Percentiles rank a stretch among this genome's conserved stretches.
Evolutionary conservation across 2,888 invertebrate species (phyloP).

Genomic region (Autographa gamma): DNA sequence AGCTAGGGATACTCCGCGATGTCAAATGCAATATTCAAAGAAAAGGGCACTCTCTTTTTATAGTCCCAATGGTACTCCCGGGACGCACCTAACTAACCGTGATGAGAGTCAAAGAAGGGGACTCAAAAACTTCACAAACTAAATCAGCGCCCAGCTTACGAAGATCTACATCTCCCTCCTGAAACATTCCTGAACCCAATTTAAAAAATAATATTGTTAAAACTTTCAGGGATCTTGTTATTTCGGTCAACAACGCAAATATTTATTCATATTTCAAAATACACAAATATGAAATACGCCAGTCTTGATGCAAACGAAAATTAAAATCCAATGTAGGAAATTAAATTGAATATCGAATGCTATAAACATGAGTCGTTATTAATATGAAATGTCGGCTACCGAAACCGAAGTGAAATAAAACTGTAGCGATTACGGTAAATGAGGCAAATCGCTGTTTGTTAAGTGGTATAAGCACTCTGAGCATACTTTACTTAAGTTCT

Average conservation of each 20-base stretch:
- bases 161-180: conserved; percentile 60
- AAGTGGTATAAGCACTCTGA: conserved; percentile 83
- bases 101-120: conserved; percentile 78
- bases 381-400: conserved; percentile 62
- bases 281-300: conserved; percentile 49
- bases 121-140: conserved; percentile 77
- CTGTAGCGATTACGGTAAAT: conserved; percentile 79
- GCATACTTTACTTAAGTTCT: conserved; percentile 83
- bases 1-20: conserved; percentile 72
- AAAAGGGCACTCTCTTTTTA: conserved; percentile 76
- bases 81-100: conserved; percentile 83
- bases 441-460: conserved; percentile 81
- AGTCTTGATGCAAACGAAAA: conserved; percentile 55
- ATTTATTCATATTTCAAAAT: conserved; percentile 45
- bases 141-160: conserved; percentile 70
- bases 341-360: conserved; percentile 68
- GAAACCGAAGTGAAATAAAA: conserved; percentile 72
- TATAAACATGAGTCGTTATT: conserved; percentile 67
- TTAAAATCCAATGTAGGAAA: conserved; percentile 67
- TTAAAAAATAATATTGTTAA: conserved; percentile 33
- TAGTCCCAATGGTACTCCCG: conserved; percentile 71
- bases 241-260: conserved; percentile 52
- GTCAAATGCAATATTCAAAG: conserved; percentile 82
- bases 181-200: conserved; percentile 48
- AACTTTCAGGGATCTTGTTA: conserved; percentile 36